Percentiles rank a stretch among this genome's conserved stretches.
These are phyloP conservation scores for Aurelia sp. DNA, from an alignment of 30 jellyfish, hydroid and myxozoan genomes.

Conservation along the genomic window DNA sequence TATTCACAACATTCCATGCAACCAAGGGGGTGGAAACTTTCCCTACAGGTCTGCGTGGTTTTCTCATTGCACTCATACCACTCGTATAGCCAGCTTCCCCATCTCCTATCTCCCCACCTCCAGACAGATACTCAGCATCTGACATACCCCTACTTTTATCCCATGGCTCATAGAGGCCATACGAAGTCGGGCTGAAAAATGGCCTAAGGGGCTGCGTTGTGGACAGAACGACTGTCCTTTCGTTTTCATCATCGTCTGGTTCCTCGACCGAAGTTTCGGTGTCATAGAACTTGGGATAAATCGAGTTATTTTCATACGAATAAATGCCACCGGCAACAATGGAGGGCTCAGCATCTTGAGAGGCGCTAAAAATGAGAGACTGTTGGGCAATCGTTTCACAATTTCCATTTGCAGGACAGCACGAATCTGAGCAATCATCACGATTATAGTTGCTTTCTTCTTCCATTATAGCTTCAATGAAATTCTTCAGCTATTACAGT, in stretches of 20 bases:
- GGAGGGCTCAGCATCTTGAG: conserved; percentile 62
- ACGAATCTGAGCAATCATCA: not conserved
- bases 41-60: conserved; percentile 69
- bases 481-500: no score
- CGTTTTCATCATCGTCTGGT: conserved; percentile 49
- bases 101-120: not conserved
- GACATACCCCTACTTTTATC: conserved; percentile 5
- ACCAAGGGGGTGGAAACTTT: conserved; percentile 80
- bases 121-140: conserved; percentile 45
- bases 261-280: conserved; percentile 65
- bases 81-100: conserved; percentile 42
- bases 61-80: conserved; percentile 16
- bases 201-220: conserved; percentile 70
- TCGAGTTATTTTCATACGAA: conserved; percentile 41
- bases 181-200: conserved; percentile 4
- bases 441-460: no score
- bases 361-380: conserved; percentile 46
- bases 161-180: conserved; percentile 46
- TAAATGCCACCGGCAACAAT: conserved; percentile 55
- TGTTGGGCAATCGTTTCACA: conserved; percentile 30
- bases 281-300: conserved; percentile 49
- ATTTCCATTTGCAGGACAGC: conserved; percentile 15
- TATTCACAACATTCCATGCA: conserved; percentile 85
- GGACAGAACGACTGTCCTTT: conserved; percentile 43
- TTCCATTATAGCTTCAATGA: no score